Base-by-base conservation (phyloP, 1,140 invertebrate genomes). In the Monochamus saltuarius region DNA sequence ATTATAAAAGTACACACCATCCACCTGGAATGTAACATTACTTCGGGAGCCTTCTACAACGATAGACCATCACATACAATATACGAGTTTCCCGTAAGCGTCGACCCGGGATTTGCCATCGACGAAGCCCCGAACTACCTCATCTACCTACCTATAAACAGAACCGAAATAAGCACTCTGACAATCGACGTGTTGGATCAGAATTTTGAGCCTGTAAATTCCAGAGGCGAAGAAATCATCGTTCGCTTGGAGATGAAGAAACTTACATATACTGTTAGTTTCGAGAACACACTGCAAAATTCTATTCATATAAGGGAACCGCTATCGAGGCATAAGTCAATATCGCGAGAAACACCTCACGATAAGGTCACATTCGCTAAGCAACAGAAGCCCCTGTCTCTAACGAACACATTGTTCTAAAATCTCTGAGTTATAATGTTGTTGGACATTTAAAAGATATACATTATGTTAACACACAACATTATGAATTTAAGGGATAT, bases 1-100 rank as follows among this genome's bases (percentile, higher is more conserved):
- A 64, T 67, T 55, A 51, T 67, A 46, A 50, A 55, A 55, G 65
- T 67, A 16, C 38, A 19, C 29, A 67, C 53, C 42, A 67, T 67
- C 37, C 47, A 53, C 6, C 42, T 67, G 4, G 58, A 64, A 34
- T 64, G 54, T 50, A 67, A 64, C 56, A 64, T 67, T 17, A 50
- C 46, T 11, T 53, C 45, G 17, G 58, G 57, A 19, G 17, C 65
- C 13, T 67, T 54, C 46, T 61, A 61, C 51, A 53, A 58, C 46
- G 46, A 19, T 52, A 46, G 38, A 50, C 62, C 36, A 11, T 53
- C 43, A 7, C 65, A 67, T 56, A 64, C 58, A 6, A 11, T 64
- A 11, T 61, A 64, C 45, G 54, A 64, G 56, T 67, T 65, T 59
- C 29, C 65, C 4, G 40, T 53, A 19, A 50, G 34, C 35, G 53